These are phyloP conservation scores for Stomatorhinus walkeri DNA, from an alignment of 2,797 vertebrate genomes.

Conservation along the genomic window DNA sequence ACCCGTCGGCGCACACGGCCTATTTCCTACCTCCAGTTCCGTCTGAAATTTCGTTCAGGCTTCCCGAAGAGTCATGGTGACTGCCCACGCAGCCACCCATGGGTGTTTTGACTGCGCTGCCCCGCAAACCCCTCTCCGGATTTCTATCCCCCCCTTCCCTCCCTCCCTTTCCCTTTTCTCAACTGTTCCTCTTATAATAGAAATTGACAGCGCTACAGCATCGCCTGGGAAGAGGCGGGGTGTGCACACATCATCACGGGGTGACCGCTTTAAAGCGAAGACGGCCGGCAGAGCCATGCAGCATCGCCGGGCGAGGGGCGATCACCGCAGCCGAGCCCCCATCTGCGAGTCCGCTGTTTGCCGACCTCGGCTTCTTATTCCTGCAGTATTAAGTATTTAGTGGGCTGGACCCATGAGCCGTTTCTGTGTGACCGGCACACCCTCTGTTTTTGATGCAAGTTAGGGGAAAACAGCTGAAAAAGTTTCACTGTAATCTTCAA, in stretches of 20 bases:
- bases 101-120: conserved; percentile 72
- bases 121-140: conserved; percentile 51
- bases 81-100: conserved; percentile 98
- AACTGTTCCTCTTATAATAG: conserved; percentile 38
- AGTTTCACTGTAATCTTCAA: background rate
- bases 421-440: background rate
- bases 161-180: conserved; percentile 12
- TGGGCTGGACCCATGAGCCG: background rate
- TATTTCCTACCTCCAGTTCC: conserved; percentile 78
- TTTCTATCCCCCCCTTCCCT: conserved; percentile 32
- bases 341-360: background rate
- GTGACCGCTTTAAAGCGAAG: conserved; percentile 21
- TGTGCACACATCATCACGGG: conserved; percentile 35
- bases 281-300: background rate
- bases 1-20: conserved; percentile 23
- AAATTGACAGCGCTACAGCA: conserved; percentile 39
- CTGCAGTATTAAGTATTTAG: background rate
- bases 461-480: background rate
- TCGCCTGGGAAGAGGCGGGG: conserved; percentile 43
- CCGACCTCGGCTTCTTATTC: background rate
- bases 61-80: conserved; percentile 96
- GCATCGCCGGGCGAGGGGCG: background rate
- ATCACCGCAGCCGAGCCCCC: background rate
- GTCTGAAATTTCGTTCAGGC: conserved; percentile 96
- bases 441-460: background rate